Base-by-base conservation (phyloP, 23 tunicate genomes). In the Trididemnum nubilum region DNA sequence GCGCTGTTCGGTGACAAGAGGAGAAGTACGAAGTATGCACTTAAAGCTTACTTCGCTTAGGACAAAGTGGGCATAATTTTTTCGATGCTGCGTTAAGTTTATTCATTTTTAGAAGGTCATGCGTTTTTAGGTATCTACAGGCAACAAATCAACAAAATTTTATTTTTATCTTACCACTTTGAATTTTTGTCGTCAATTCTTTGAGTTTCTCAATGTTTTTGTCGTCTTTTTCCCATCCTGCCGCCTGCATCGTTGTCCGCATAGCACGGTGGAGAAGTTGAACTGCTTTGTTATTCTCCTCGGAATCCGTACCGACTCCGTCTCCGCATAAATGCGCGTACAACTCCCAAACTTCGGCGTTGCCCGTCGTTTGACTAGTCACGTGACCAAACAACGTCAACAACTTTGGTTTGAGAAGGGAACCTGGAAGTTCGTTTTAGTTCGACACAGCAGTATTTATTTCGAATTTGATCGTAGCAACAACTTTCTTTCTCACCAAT, bases 191-290 rank as follows among this genome's bases (percentile, higher is more conserved):
- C 25, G 83, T 27, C 9, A 82, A 27, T 40, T 51, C 59, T 15
- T 74, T 63, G 9, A 77, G 19, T 29, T 86, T 65, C 33, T 81
- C 36, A 1, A 84, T 73, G 64, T 38, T 2, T 3, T 75, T 50
- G 18, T 82, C 83, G 51, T 91, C 87, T 36, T 91, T 91, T 59
- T 85, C 90, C 90, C 97, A 91, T 25, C 76, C 87, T 12, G 64
- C 25, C 50, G 74, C 63, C 36, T 91, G 97, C 67, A 76, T 26
- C 1, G 78, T 77, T 9, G 73, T 51, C 24, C 90, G 57, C 38
- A 91, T 36, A 0, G 90, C 86, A 57, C 86, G 85, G 81, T 91
- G 97, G 28, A 81, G 39, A 58, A 54, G 54, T 27, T 76, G 73
- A 35, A 91, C 30, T 3, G 97, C 87, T 77, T 91, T 91, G 28